Conservation (phyloP, 2,113 vertebrate species). For the Micronisus gabar region DNA sequence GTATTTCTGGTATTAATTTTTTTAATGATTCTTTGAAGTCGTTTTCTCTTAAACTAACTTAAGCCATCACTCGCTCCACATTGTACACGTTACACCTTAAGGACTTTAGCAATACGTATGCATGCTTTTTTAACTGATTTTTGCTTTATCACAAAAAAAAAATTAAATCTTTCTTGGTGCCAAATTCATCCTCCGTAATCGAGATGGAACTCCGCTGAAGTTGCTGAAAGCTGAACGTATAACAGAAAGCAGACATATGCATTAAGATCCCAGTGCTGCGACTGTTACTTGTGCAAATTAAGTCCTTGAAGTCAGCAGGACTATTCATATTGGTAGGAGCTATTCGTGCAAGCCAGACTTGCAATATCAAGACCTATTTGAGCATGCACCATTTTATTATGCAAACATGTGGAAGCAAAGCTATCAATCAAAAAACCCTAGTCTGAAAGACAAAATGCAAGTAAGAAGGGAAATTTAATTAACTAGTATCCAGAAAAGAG, state of each 20-base stretch:
- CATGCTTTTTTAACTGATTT: background rate
- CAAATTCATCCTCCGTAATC: background rate
- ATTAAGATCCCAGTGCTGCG: background rate
- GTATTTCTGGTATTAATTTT: background rate
- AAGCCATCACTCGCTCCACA: background rate
- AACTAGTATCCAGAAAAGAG: background rate
- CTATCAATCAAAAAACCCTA: background rate
- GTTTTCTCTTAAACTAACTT: background rate
- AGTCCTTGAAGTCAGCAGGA: slow-evolving; percentile 15
- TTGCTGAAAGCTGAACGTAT: background rate
- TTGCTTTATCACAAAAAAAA: background rate
- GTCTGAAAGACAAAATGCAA: background rate
- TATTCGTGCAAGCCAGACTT: background rate
- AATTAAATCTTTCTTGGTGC: background rate
- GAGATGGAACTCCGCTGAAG: background rate
- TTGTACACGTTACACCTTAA: background rate
- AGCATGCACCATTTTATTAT: background rate
- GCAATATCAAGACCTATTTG: background rate
- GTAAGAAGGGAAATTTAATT: slow-evolving; percentile 13
- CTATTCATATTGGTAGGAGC: background rate
- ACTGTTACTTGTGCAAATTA: slow-evolving; percentile 7
- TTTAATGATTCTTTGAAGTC: background rate
- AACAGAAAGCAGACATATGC: background rate
- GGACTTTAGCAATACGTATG: background rate
- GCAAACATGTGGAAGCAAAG: slow-evolving; percentile 7